Evolutionary conservation across 2,888 invertebrate genomes (phyloP).

Genomic region (Drosophila histrio): DNA sequence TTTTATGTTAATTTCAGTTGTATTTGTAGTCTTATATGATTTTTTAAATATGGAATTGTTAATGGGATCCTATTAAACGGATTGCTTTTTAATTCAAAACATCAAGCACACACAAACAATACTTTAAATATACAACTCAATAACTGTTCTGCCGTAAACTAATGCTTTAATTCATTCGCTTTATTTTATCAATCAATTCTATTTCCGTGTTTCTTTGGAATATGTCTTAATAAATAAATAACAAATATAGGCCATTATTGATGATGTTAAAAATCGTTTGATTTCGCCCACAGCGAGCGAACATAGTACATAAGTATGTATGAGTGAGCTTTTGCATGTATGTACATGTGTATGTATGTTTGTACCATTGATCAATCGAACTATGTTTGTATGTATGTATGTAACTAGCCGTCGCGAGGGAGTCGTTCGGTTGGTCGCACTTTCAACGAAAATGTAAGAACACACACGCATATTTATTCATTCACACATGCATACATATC

Average conservation of each 20-base stretch:
- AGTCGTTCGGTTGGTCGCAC: constrained; percentile 25
- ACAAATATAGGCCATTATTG: too few species aligned
- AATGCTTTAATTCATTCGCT: not conserved
- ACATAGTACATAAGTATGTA: constrained; percentile 4
- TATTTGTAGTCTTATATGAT: not conserved
- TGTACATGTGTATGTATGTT: constrained; percentile 6
- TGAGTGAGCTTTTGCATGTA: constrained; percentile 3
- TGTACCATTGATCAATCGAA: constrained; percentile 26
- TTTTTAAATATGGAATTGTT: not conserved
- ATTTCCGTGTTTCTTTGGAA: not conserved
- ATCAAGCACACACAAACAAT: not conserved
- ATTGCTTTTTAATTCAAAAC: not conserved
- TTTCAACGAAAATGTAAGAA: constrained; percentile 27
- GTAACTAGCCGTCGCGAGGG: constrained; percentile 27
- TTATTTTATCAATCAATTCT: not conserved
- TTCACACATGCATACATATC: not conserved
- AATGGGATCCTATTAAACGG: constrained; percentile 1
- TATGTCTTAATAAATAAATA: too few species aligned
- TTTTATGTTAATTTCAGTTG: constrained; percentile 6
- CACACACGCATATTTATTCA: constrained; percentile 17
- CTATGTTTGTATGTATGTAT: not conserved
- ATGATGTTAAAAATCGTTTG: not conserved
- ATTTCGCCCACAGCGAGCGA: not conserved
- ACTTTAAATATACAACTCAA: not conserved
- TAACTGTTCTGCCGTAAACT: not conserved